phyloP scores from a whole-genome alignment of 2,888 invertebrate genomes.

The Phengaris arion region DNA sequence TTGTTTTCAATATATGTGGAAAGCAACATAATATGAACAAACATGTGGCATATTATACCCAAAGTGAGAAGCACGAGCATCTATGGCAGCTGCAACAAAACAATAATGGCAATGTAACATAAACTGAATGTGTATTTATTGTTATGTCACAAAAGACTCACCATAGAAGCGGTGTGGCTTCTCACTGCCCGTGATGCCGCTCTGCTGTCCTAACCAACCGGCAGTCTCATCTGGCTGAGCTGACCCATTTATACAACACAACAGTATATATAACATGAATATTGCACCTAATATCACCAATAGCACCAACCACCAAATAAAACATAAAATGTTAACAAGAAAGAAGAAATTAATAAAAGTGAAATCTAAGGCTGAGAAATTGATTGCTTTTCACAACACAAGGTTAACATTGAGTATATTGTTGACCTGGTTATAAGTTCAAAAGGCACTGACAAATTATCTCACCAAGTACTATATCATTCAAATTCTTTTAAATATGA shows the following conservation, averaged over 20 bases:
- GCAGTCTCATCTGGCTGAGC: slow-evolving; percentile 76
- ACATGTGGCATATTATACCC: slow-evolving; percentile 40
- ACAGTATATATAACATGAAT: slow-evolving; percentile 79
- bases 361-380: not conserved
- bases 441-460: not conserved
- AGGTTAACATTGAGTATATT: not conserved
- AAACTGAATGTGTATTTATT: slow-evolving; percentile 18
- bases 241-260: slow-evolving; percentile 78
- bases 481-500: too few species aligned
- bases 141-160: slow-evolving; percentile 51
- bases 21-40: slow-evolving; percentile 37
- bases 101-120: slow-evolving; percentile 50
- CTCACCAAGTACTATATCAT: not conserved
- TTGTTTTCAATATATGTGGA: slow-evolving; percentile 35
- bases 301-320: slow-evolving; percentile 74
- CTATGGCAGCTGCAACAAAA: slow-evolving; percentile 65
- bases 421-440: not conserved
- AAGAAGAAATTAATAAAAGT: too few species aligned
- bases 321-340: slow-evolving; percentile 70
- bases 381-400: not conserved
- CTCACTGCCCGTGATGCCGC: slow-evolving; percentile 57
- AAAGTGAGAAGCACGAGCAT: slow-evolving; percentile 54
- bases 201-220: slow-evolving; percentile 71
- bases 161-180: slow-evolving; percentile 76
- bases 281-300: slow-evolving; percentile 75